phyloP scores from a whole-genome alignment of 2,888 invertebrate species.

The Agrochola macilenta region DNA sequence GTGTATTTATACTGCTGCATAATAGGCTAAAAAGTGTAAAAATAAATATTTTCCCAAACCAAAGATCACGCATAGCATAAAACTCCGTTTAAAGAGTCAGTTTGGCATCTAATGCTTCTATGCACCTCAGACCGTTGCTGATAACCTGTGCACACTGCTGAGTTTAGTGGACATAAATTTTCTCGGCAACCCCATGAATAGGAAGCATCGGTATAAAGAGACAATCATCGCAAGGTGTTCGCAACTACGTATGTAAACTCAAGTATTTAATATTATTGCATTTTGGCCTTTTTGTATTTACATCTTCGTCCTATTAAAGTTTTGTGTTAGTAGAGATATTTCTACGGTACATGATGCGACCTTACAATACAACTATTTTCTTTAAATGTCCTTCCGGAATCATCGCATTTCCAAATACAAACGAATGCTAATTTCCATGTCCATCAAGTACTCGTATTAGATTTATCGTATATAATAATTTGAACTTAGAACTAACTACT shows the following conservation, averaged over 20 bases:
- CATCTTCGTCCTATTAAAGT: not conserved
- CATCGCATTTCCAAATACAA: too few species aligned
- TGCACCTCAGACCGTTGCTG: constrained; percentile 84
- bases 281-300: not conserved
- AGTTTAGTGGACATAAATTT: constrained; percentile 90
- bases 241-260: constrained; percentile 88
- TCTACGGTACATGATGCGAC: not conserved
- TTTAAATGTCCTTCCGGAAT: too few species aligned
- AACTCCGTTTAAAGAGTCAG: too few species aligned
- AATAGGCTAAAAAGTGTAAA: not conserved
- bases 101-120: not conserved
- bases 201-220: constrained; percentile 92
- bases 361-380: too few species aligned
- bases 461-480: too few species aligned
- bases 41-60: not conserved
- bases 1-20: too few species aligned
- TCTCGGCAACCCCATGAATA: constrained; percentile 92
- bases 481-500: too few species aligned
- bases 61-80: not conserved
- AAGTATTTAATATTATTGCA: not conserved
- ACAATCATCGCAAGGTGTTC: constrained; percentile 92
- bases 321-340: not conserved
- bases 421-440: too few species aligned
- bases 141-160: constrained; percentile 89
- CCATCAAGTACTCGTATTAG: too few species aligned